Evolutionary conservation across 2,888 invertebrate species (phyloP), one percentile per base, ranked within the genome.

Genomic region (Neoascia interrupta): DNA sequence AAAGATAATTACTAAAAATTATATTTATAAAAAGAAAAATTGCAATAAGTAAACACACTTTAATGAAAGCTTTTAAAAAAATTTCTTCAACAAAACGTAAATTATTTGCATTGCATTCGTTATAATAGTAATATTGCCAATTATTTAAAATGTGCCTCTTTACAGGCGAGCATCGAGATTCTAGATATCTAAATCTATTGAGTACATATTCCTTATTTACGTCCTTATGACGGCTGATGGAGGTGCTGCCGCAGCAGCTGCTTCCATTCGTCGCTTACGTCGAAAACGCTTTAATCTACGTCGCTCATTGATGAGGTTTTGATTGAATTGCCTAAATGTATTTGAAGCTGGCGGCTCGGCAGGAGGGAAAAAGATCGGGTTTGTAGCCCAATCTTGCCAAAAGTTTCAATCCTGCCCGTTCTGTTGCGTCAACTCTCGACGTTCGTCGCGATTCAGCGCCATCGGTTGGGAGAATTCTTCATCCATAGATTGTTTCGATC

Each of bases 341-440:
- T 83, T 83, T n/a, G 72, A 34, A 31, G 53, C 41, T 76, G 73
- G 61, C 21, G 58, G 80, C 26, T 58, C 68, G 51, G 73, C 58
- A 64, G 85, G 84, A 85, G 88, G 87, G 85, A 88, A 88, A 83
- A 88, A 86, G 84, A 88, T 87, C 85, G 88, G 88, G 86, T 88
- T 88, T 73, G 86, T 84, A 69, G 86, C 88, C 88, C 88, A 88
- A 86, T 88, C 88, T 85, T 87, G 87, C 88, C 88, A 88, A 84
- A 88, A 86, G 81, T 88, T 88, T 89, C 93, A 95, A 91, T 95
- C 95, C 88, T 95, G 94, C 83, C 94, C 94, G 88, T 95, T 95
- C 87, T 94, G 94, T 84, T 94, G 94, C 16, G 82, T 68, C 68
- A 94, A 90, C 84, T 93, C 92, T 82, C 94, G 89, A 70, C 91